phyloP scores from a whole-genome alignment of 1,140 invertebrate species.

The Pseudomyrmex concolor region DNA sequence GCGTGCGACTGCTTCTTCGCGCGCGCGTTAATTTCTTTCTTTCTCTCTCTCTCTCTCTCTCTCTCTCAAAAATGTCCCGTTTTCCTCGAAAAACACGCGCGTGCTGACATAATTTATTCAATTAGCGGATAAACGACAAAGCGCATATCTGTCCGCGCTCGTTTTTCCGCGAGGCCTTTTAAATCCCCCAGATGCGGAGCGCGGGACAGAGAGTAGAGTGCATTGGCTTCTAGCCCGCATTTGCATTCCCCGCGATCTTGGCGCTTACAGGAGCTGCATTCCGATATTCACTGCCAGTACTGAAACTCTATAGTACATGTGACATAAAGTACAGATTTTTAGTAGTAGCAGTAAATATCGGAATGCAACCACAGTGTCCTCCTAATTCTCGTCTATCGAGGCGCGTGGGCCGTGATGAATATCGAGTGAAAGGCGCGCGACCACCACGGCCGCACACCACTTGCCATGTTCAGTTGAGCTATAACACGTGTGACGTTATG shows the following conservation, averaged over 20 bases:
- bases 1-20: not conserved
- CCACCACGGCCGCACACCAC: too few relatives aligned
- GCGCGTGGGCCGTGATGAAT: constrained; percentile 63
- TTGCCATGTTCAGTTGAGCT: too few relatives aligned
- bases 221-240: constrained; percentile 66
- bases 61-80: not conserved
- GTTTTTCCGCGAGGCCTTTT: constrained; percentile 40
- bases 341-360: too few relatives aligned
- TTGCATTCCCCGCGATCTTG: constrained; percentile 58
- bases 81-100: not conserved
- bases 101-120: constrained; percentile 34
- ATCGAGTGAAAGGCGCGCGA: constrained; percentile 56
- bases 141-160: constrained; percentile 11
- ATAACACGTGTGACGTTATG: constrained; percentile 25
- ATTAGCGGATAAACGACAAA: constrained; percentile 54
- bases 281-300: too few relatives aligned
- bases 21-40: too few relatives aligned
- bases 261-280: not conserved
- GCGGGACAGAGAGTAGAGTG: not conserved
- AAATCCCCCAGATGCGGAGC: constrained; percentile 51
- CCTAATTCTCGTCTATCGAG: constrained; percentile 60
- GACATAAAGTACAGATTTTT: too few relatives aligned
- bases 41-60: too few relatives aligned
- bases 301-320: too few relatives aligned
- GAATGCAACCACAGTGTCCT: too few relatives aligned